phyloP scores from a whole-genome alignment of 2,113 vertebrate genomes.

The Pteronura brasiliensis region DNA sequence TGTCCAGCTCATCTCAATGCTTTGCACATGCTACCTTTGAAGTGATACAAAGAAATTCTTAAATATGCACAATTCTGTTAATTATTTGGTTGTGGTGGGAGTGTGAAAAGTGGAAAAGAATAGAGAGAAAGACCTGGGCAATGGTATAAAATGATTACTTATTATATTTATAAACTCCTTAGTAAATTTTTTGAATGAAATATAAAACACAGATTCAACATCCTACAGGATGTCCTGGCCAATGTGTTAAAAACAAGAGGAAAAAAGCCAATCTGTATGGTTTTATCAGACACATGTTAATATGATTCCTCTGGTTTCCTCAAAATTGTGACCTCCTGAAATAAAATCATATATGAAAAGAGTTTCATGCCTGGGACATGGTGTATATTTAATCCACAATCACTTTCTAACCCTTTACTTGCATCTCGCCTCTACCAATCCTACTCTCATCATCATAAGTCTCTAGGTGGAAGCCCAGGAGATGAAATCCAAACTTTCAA shows the following conservation, averaged over 20 bases:
- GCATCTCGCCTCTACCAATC: not conserved
- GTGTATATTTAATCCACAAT: not conserved
- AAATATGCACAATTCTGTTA: not conserved
- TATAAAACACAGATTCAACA: not conserved
- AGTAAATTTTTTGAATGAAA: not conserved
- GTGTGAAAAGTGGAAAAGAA: not conserved
- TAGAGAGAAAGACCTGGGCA: not conserved
- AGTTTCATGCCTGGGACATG: not conserved
- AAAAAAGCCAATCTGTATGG: not conserved
- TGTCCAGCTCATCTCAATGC: not conserved
- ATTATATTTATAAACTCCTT: not conserved
- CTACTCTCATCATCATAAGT: not conserved
- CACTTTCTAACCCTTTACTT: not conserved
- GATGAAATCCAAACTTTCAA: not conserved
- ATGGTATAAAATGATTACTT: not conserved
- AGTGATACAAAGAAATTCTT: not conserved
- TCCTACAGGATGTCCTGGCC: not conserved
- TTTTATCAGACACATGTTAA: not conserved
- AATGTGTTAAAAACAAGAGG: not conserved
- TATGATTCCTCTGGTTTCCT: not conserved
- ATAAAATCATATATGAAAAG: not conserved
- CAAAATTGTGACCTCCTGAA: not conserved
- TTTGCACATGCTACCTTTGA: not conserved
- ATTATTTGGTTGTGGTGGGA: not conserved
- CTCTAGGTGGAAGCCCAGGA: not conserved